Base-by-base conservation (phyloP, 2,888 invertebrate genomes). In the Trachelus troglodyta region DNA sequence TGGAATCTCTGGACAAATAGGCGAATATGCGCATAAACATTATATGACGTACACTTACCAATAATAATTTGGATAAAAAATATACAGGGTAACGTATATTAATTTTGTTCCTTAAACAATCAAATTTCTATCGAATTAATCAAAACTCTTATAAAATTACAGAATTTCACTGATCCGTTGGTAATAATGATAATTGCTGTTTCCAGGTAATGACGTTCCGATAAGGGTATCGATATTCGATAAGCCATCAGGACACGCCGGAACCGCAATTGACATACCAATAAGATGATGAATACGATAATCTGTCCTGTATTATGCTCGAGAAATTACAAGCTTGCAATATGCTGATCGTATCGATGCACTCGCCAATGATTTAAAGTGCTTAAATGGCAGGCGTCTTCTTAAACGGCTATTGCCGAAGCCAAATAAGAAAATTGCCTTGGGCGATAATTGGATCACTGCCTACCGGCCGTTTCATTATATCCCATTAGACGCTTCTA, bases 1-100 rank as follows among this genome's bases (percentile, higher is more conserved):
- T 83, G 88, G 88, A 88, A 88, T 88, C 88, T 87, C 88, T 87
- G 87, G 87, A 88, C 88, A 88, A 88, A 88, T 88, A 87, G 87
- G 85, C 85, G 87, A 88, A 88, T 88, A 87, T 88, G 88, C 87
- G 85, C 88, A 88, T 88, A 88, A 88, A 88, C 87, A 88, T 86
- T 56, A 56, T 56, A 9, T 23, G 23, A 56, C 56, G 56, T 23
- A 56, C 23, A 56, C 9, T 9, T 23, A 56, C 23, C 56, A 56
- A 56, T 56, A 23, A 23, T 56, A 56, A 56, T 23, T 15, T 2
- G 6, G 56, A 56, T 23, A 9, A 56, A 40, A 23, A 9, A 9
- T 56, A 0, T 2, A 23, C 3, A 23, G 3, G 56, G 23, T 56
- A 56, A 15, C 9, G 56, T 56, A 56, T 23, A 40, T 40, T 40